Evolutionary conservation across 2,113 vertebrate species (phyloP), one percentile per base, ranked within the genome.

Genomic region (Petrocephalus microphthalmus): DNA sequence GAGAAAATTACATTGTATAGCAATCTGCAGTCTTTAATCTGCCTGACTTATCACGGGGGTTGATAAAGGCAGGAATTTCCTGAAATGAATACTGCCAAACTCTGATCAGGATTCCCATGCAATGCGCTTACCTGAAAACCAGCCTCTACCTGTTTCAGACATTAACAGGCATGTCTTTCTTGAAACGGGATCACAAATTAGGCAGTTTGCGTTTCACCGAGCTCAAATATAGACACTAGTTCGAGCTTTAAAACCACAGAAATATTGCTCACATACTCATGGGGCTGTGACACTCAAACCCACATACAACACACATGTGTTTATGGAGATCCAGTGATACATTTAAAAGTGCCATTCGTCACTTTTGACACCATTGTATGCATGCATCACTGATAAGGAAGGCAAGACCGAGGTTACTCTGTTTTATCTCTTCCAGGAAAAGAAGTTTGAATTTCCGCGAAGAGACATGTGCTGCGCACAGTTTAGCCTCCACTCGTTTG

Each of bases 381-480:
- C 89, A 89, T 91, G 91, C 87, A 91, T 87, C 93, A 94, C 94
- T 94, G 94, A 95, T 94, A 91, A 94, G 90, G 93, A 95, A 95
- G 92, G 95, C 95, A 95, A 95, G 93, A 97, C 95, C 95, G 94
- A 95, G 92, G 94, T 95, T 96, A 95, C 94, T 92, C 92, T 89
- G 87, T 88, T 87, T 92, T 92, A 92, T 93, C 94, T 94, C 93
- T 96, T 96, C 95, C 95, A 96, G 95, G 96, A 96, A 97, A 95
- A 95, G 92, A 95, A 92, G 92, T 91, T 89, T 91, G 90, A 92
- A 92, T 94, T 96, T 96, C 95, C 95, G 94, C 93, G 95, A 96
- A 96, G 92, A 89, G 64, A n/a, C 45, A 49, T 90, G 45, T 88
- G 60, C 87, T 71, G 19, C n/a, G 56, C 84, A 87, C 87, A 89